These are phyloP conservation scores for Capitulum mitella DNA, from an alignment of 2,888 invertebrate genomes.

Conservation along the genomic window DNA sequence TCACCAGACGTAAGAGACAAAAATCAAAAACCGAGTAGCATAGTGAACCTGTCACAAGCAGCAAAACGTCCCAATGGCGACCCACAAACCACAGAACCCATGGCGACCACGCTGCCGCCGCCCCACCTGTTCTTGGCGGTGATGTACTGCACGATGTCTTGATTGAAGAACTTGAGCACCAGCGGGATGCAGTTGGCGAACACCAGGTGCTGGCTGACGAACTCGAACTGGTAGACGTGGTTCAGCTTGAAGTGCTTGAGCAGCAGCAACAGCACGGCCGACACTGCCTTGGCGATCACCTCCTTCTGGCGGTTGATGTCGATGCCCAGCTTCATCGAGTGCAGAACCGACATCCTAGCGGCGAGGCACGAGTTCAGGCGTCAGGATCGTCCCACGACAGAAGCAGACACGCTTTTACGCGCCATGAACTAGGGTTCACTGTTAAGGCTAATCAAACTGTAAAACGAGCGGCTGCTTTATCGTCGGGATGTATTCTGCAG, in stretches of 20 bases:
- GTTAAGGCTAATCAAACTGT: too few relatives aligned
- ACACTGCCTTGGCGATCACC: slow-evolving; percentile 82
- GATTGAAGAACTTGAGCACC: slow-evolving; percentile 97
- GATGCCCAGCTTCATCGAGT: slow-evolving; percentile 89
- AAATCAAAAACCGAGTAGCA: too few relatives aligned
- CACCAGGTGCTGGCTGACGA: slow-evolving; percentile 95
- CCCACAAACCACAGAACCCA: too few relatives aligned
- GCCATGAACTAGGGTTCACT: too few relatives aligned
- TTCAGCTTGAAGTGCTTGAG: slow-evolving; percentile 96
- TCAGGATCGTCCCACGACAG: too few relatives aligned
- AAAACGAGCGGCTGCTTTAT: too few relatives aligned
- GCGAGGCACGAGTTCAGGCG: too few relatives aligned
- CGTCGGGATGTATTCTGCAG: too few relatives aligned
- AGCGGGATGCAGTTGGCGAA: slow-evolving; percentile 98
- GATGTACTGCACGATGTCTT: slow-evolving; percentile 90
- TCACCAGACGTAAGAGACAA: too few relatives aligned
- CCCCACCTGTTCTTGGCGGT: slow-evolving; percentile 77
- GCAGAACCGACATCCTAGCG: slow-evolving; percentile 83
- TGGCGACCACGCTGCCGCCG: not conserved
- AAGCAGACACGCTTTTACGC: too few relatives aligned
- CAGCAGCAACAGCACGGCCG: slow-evolving; percentile 59
- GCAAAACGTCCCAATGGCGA: not conserved
- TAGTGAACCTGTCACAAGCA: too few relatives aligned
- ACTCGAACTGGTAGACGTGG: slow-evolving; percentile 98
- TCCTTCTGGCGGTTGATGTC: slow-evolving; percentile 98